Evolutionary conservation across 2,113 vertebrate species (phyloP).

Genomic region (Anguilla rostrata): DNA sequence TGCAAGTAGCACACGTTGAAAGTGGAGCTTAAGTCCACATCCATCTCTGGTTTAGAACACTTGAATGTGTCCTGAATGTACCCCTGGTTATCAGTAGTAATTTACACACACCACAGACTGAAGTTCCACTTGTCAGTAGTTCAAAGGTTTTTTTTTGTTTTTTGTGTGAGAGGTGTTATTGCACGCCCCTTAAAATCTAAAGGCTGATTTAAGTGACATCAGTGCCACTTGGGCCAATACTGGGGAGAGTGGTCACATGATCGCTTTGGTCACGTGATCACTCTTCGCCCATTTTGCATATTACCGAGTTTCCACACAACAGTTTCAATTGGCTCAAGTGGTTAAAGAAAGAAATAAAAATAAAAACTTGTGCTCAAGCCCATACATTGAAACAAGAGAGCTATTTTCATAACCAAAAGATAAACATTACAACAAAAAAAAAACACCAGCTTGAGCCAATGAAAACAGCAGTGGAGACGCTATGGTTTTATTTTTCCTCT

Average conservation of each 20-base stretch:
- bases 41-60: no score
- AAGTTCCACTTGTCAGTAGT: neutral
- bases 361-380: neutral
- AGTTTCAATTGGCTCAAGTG: neutral
- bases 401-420: neutral
- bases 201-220: neutral
- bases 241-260: neutral
- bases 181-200: neutral
- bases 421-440: neutral
- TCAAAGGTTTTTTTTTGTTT: neutral
- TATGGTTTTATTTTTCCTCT: neutral
- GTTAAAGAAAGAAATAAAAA: neutral
- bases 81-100: neutral
- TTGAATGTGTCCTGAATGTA: neutral
- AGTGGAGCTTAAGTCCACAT: neutral
- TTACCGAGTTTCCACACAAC: neutral
- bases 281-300: neutral
- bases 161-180: no score
- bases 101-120: neutral
- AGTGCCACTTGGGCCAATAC: slow-evolving; percentile 6
- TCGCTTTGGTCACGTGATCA: neutral
- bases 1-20: neutral
- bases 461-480: neutral
- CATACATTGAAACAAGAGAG: neutral
- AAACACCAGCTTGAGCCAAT: neutral